These are phyloP conservation scores for Acronicta aceris DNA, from an alignment of 2,888 invertebrate genomes.

Conservation along the genomic window DNA sequence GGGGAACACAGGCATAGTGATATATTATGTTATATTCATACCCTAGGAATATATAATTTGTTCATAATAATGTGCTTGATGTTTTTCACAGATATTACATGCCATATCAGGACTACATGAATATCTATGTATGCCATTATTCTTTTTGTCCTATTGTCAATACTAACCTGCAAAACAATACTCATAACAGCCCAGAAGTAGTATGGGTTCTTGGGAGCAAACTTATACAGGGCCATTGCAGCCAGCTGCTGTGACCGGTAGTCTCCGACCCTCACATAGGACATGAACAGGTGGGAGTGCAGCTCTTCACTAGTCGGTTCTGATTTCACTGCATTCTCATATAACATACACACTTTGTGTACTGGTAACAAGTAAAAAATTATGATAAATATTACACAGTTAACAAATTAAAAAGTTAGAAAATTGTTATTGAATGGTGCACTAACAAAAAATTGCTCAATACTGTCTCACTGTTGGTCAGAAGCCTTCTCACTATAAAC, in stretches of 20 bases:
- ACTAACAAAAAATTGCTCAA: not conserved
- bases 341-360: slow-evolving; percentile 95
- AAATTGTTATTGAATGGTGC: not conserved
- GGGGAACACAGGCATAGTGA: too few species aligned
- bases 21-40: too few species aligned
- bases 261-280: slow-evolving; percentile 96
- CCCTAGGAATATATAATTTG: too few species aligned
- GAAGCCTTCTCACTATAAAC: not conserved
- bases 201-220: slow-evolving; percentile 97
- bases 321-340: slow-evolving; percentile 95
- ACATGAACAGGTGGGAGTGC: slow-evolving; percentile 98
- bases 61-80: too few species aligned
- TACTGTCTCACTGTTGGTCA: not conserved
- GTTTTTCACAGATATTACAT: too few species aligned
- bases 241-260: slow-evolving; percentile 97
- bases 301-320: slow-evolving; percentile 97
- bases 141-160: too few species aligned
- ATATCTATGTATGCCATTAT: too few species aligned
- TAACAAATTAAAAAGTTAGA: not conserved
- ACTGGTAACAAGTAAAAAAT: slow-evolving; percentile 87
- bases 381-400: not conserved
- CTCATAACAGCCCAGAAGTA: slow-evolving; percentile 99
- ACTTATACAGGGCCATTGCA: slow-evolving; percentile 96
- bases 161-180: slow-evolving; percentile 95
- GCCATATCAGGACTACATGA: too few species aligned